These are phyloP conservation scores for Ariopsis seemanni DNA, from an alignment of 2,113 vertebrate species.

Conservation along the genomic window DNA sequence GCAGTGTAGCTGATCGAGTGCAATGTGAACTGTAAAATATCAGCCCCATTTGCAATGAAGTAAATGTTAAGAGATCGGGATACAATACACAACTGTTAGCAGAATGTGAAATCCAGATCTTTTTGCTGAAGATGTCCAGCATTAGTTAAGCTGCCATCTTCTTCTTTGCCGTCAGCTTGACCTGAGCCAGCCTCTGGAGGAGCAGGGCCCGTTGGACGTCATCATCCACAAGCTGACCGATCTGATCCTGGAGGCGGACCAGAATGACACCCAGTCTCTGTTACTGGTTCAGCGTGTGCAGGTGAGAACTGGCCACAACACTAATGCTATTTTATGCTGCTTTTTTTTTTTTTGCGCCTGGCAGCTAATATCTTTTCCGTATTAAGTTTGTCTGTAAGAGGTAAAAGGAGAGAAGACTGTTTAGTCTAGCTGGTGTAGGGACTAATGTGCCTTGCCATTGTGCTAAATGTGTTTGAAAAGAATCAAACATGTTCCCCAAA, in stretches of 20 bases:
- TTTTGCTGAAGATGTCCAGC: background rate
- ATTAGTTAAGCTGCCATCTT: slow-evolving; percentile 43
- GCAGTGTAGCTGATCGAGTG: background rate
- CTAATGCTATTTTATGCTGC: background rate
- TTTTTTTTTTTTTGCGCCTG: background rate
- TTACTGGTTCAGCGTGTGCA: slow-evolving; percentile 93
- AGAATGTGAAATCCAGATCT: background rate
- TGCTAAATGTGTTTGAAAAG: background rate
- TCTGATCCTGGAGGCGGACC: slow-evolving; percentile 95
- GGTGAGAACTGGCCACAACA: slow-evolving; percentile 65
- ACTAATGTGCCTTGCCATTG: background rate
- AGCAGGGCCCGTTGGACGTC: slow-evolving; percentile 94
- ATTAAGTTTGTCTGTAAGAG: background rate
- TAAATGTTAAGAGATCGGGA: background rate
- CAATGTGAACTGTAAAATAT: background rate
- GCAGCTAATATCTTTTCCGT: background rate
- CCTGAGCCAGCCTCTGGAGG: slow-evolving; percentile 90
- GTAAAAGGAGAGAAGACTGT: background rate
- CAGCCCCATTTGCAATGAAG: background rate
- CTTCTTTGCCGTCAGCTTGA: slow-evolving; percentile 78
- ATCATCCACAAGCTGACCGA: slow-evolving; percentile 99
- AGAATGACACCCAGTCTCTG: slow-evolving; percentile 91
- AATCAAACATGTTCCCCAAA: background rate
- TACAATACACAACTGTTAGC: background rate
- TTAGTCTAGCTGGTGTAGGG: background rate